Percentiles rank a stretch among this genome's conserved stretches.
phyloP scores from a whole-genome alignment of 2,113 vertebrate species.

The Cavia porcellus region DNA sequence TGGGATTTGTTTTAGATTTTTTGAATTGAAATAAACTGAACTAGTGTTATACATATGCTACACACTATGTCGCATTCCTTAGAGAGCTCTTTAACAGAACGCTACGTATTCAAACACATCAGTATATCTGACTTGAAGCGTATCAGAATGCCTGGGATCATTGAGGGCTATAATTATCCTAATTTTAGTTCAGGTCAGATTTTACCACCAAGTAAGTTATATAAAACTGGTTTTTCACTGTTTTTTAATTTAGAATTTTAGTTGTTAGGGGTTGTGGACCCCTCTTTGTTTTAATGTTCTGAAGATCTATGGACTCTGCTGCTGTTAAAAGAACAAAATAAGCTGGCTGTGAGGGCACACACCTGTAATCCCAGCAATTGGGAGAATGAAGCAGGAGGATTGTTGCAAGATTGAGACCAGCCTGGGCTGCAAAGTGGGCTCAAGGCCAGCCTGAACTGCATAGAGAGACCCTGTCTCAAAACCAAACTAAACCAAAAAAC shows the following conservation, averaged over 20 bases:
- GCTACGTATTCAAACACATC: not conserved
- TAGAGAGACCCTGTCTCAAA: too few relatives aligned
- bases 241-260: slow-evolving; percentile 41
- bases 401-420: too few relatives aligned
- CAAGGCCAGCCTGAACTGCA: too few relatives aligned
- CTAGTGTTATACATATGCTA: not conserved
- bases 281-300: slow-evolving; percentile 2
- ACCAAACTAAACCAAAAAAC: too few relatives aligned
- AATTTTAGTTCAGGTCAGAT: slow-evolving; percentile 14
- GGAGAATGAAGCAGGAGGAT: too few relatives aligned
- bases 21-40: slow-evolving; percentile 30
- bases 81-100: not conserved
- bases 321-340: not conserved
- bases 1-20: slow-evolving; percentile 38
- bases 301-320: not conserved
- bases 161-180: slow-evolving; percentile 25
- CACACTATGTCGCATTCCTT: not conserved
- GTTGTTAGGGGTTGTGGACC: not conserved
- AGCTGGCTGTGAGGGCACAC: too few relatives aligned
- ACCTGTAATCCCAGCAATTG: too few relatives aligned
- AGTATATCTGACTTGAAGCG: slow-evolving; percentile 4
- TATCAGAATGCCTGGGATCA: not conserved
- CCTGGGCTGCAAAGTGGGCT: too few relatives aligned
- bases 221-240: not conserved
- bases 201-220: slow-evolving; percentile 2